These are phyloP conservation scores for Ancistrus triradiatus DNA, from an alignment of 2,113 vertebrate genomes.

Conservation along the genomic window DNA sequence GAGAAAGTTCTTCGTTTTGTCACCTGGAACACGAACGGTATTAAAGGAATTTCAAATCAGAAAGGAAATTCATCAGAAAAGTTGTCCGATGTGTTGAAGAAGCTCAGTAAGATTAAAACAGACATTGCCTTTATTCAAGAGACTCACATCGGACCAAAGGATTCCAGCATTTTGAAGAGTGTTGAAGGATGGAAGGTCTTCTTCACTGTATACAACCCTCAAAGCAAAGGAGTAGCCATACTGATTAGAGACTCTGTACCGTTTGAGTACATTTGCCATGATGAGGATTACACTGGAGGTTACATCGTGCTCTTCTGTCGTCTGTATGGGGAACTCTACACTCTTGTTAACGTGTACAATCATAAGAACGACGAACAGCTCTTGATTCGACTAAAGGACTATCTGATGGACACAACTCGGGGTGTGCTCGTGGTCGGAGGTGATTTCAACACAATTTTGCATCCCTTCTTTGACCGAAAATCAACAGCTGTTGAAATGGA, in stretches of 20 bases:
- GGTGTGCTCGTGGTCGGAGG: constrained; percentile 34
- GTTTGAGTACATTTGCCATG: constrained; percentile 21
- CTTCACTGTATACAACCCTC: not conserved
- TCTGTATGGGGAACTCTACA: constrained; percentile 33
- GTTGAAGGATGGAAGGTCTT: not conserved
- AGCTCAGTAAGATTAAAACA: not conserved
- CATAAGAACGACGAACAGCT: constrained; percentile 33
- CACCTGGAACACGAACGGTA: constrained; percentile 30
- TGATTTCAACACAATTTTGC: constrained; percentile 30
- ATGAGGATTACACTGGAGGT: constrained; percentile 22
- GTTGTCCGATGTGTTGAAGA: not conserved
- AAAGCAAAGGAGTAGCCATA: constrained; percentile 7
- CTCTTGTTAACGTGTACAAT: constrained; percentile 45
- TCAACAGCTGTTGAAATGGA: not conserved
- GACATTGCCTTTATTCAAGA: constrained; percentile 28
- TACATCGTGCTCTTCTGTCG: constrained; percentile 31
- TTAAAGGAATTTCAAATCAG: constrained; percentile 5
- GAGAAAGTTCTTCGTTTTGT: not conserved
- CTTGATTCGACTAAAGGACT: constrained; percentile 42
- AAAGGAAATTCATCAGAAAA: not conserved
- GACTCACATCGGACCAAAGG: constrained; percentile 20
- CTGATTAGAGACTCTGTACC: not conserved
- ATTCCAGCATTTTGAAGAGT: not conserved
- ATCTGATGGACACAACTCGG: constrained; percentile 48
- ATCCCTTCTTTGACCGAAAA: constrained; percentile 21